A percentile compares a stretch with the other conserved stretches of the same genome.
Evolutionary conservation across 2,888 invertebrate genomes (phyloP).

Genomic region (Acrobasis consociella): DNA sequence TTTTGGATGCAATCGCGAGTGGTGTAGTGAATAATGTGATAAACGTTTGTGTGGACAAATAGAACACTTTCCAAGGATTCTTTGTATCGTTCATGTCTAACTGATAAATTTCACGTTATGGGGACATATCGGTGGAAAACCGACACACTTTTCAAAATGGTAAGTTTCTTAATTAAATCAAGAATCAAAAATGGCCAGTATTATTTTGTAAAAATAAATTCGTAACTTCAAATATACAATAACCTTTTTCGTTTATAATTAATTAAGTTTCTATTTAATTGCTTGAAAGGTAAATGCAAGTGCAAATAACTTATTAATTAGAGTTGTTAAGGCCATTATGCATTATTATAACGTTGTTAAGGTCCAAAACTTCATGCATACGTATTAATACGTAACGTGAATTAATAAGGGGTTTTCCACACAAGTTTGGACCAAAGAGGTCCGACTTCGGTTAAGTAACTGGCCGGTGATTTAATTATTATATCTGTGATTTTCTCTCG

Average conservation of each 20-base stretch:
- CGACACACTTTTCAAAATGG: constrained; percentile 65
- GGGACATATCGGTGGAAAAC: constrained; percentile 65
- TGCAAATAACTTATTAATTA: constrained; percentile 15
- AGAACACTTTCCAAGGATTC: constrained; percentile 51
- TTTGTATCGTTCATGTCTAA: constrained; percentile 44
- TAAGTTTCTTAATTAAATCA: constrained; percentile 46
- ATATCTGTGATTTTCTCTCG: constrained; percentile 54
- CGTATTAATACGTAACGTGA: constrained; percentile 9
- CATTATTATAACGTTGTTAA: constrained; percentile 5
- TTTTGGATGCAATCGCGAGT: constrained; percentile 42
- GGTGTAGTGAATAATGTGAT: constrained; percentile 75
- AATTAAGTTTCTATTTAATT: constrained; percentile 27
- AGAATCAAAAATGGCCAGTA: too few relatives aligned
- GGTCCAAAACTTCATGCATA: not conserved
- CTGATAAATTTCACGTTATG: constrained; percentile 55
- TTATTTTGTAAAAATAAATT: not conserved
- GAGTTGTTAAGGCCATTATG: constrained; percentile 3
- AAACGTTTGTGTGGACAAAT: constrained; percentile 52
- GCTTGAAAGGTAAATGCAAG: constrained; percentile 26
- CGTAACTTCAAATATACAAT: not conserved
- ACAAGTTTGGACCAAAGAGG: constrained; percentile 34
- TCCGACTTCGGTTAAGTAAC: constrained; percentile 59
- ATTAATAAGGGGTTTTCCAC: constrained; percentile 22
- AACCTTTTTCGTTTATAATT: not conserved
- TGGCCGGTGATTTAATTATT: constrained; percentile 54